phyloP scores from a whole-genome alignment of 1,140 invertebrate species.

The Drosophila nebulosa region DNA sequence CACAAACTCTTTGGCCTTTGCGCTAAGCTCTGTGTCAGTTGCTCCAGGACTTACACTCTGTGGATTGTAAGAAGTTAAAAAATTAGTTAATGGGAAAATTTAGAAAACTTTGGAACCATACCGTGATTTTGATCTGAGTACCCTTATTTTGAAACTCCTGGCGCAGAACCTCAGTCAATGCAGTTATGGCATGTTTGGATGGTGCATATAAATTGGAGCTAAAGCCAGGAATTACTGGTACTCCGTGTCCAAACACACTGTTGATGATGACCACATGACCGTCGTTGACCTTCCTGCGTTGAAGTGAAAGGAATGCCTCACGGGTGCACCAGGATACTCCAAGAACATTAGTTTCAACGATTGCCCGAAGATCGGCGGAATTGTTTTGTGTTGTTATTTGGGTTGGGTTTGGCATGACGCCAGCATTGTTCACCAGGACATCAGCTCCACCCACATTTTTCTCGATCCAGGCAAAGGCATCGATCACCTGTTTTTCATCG shows the following conservation, averaged over 20 bases:
- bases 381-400: conserved; percentile 81
- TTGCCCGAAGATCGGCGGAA: conserved; percentile 32
- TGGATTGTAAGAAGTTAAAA: no score
- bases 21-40: conserved; percentile 51
- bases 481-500: no score
- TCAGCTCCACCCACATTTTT: no score
- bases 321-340: conserved; percentile 83
- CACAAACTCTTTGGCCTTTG: conserved; percentile 2
- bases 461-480: no score
- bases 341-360: conserved; percentile 82
- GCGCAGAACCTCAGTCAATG: conserved; percentile 83
- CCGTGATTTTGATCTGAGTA: conserved; percentile 83
- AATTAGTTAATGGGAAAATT: no score
- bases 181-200: conserved; percentile 83
- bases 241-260: conserved; percentile 44
- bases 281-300: conserved; percentile 82
- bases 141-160: conserved; percentile 82
- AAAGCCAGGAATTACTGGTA: conserved; percentile 48
- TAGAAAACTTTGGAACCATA: conserved; percentile 44
- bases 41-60: conserved; percentile 51
- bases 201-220: conserved; percentile 82
- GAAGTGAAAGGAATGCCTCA: conserved; percentile 83
- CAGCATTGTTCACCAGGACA: no score
- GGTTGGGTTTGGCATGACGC: conserved; percentile 47
- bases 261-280: conserved; percentile 83